These are phyloP conservation scores for Lucilia cuprina DNA, from an alignment of 1,140 invertebrate genomes.

Conservation along the genomic window DNA sequence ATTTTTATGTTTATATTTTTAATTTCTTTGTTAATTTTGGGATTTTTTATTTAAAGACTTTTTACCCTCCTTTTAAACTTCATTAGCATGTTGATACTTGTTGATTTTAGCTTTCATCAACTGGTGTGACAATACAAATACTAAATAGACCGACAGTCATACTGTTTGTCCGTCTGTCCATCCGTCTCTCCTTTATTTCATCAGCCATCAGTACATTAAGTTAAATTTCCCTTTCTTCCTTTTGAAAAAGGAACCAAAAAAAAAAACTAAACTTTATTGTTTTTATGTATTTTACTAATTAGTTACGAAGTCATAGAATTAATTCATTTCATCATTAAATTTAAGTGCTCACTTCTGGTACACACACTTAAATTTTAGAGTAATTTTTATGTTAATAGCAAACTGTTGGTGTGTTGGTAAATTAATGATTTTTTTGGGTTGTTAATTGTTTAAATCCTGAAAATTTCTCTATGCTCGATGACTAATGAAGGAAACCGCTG, in stretches of 20 bases:
- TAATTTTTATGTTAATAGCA: conserved; percentile 48
- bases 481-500: conserved; percentile 36
- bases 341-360: conserved; percentile 34
- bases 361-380: conserved; percentile 43
- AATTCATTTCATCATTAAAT: conserved; percentile 56
- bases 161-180: too few species aligned
- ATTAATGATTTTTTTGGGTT: not conserved
- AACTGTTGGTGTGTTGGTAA: conserved; percentile 24
- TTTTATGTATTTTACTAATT: conserved; percentile 61
- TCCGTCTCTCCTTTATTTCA: too few species aligned
- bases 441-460: not conserved
- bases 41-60: conserved; percentile 5
- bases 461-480: not conserved
- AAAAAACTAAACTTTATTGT: conserved; percentile 46
- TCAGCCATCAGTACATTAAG: not conserved
- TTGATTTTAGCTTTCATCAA: conserved; percentile 23
- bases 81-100: conserved; percentile 14
- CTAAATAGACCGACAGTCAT: too few species aligned
- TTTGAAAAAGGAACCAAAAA: conserved; percentile 14
- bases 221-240: not conserved
- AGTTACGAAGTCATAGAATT: conserved; percentile 60
- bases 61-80: not conserved
- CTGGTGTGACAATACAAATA: not conserved
- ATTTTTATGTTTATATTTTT: conserved; percentile 52
- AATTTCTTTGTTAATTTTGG: conserved; percentile 39